These are phyloP conservation scores for Climacteris rufus DNA, from an alignment of 2,113 vertebrate genomes.

Conservation along the genomic window DNA sequence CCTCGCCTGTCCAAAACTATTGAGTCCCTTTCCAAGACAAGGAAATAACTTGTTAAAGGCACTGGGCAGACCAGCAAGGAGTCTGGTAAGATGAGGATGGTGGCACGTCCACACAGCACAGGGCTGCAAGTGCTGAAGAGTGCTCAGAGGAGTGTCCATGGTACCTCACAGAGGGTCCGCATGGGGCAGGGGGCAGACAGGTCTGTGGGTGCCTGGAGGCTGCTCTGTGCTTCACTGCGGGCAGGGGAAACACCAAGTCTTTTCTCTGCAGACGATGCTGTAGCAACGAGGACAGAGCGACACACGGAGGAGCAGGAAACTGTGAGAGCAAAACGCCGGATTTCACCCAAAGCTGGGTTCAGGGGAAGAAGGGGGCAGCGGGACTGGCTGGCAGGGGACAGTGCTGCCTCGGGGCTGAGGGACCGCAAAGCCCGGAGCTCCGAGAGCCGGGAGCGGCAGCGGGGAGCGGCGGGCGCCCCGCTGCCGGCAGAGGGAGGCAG, in stretches of 20 bases:
- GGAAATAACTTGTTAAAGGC: background rate
- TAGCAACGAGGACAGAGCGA: background rate
- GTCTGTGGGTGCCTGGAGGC: background rate
- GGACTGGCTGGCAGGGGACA: background rate
- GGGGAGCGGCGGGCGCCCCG: background rate
- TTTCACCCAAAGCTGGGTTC: background rate
- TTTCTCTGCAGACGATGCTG: background rate
- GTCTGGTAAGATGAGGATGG: background rate
- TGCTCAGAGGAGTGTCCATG: fast-evolving
- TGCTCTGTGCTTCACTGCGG: background rate
- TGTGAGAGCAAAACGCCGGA: background rate
- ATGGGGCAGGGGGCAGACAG: background rate
- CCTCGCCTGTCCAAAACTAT: background rate
- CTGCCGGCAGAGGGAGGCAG: constrained; percentile 58
- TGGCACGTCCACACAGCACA: background rate
- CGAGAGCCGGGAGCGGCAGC: background rate
- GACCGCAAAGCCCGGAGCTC: background rate
- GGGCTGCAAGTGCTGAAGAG: background rate
- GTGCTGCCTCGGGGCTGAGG: background rate
- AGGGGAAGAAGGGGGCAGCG: too few relatives aligned
- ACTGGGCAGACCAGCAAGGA: background rate
- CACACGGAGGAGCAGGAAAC: background rate
- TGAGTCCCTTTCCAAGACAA: background rate
- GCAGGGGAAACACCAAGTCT: background rate
- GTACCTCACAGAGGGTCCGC: background rate